Percentiles rank a stretch among this genome's conserved stretches.
Conservation (phyloP, 2,888 invertebrate genomes). For the Liopterus haemorrhoidalis region DNA sequence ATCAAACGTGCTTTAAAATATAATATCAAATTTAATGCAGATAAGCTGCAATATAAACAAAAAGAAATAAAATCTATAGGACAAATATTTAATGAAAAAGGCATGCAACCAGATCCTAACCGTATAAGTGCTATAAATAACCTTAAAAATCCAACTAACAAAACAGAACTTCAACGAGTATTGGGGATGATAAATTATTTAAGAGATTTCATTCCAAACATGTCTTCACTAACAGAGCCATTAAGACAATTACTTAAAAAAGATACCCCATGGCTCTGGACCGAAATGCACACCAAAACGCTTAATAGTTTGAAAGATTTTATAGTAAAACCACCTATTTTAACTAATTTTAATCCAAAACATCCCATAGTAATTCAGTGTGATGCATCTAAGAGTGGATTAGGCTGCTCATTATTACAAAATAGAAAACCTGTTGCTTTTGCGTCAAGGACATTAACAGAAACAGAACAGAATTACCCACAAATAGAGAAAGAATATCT, state of each 20-base stretch:
- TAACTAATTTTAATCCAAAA: conserved; percentile 27
- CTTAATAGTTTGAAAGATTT: conserved; percentile 27
- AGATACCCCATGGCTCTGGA: conserved; percentile 27
- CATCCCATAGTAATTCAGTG: conserved; percentile 26
- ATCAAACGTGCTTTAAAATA: conserved; percentile 23
- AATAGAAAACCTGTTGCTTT: conserved; percentile 25
- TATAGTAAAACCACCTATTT: conserved; percentile 24
- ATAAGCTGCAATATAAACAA: conserved; percentile 27
- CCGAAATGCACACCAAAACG: conserved; percentile 22
- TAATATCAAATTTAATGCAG: conserved; percentile 26
- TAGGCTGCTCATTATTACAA: conserved; percentile 29
- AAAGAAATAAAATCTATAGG: conserved; percentile 23
- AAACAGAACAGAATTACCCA: conserved; percentile 29
- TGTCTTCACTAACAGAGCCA: conserved; percentile 25
- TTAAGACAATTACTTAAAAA: conserved; percentile 27
- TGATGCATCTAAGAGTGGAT: conserved; percentile 27
- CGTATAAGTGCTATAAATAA: conserved; percentile 21
- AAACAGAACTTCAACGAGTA: conserved; percentile 23
- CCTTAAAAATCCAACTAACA: conserved; percentile 18
- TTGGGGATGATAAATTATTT: conserved; percentile 22
- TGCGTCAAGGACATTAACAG: conserved; percentile 28
- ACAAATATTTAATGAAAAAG: conserved; percentile 12
- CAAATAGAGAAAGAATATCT: conserved; percentile 34
- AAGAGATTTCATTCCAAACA: conserved; percentile 18
- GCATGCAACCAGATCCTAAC: conserved; percentile 14